A percentile compares a stretch with the other conserved stretches of the same genome.
phyloP scores from a whole-genome alignment of 2,888 invertebrate species.

The Cacoxenus indagator region DNA sequence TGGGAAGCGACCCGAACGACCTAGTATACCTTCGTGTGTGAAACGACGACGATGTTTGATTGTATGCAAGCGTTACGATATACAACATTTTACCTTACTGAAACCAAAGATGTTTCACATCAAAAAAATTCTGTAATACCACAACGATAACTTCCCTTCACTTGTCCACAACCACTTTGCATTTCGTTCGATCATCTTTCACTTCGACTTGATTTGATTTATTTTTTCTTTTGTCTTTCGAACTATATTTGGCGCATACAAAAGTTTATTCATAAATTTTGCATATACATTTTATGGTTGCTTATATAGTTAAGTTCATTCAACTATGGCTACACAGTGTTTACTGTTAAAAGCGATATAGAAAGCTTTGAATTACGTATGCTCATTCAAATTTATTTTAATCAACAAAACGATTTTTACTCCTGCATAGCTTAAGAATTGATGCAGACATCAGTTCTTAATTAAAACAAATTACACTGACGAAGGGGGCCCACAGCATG shows the following conservation, averaged over 20 bases:
- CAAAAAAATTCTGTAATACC: too few species aligned
- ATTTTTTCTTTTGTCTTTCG: not conserved
- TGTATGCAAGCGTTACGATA: too few species aligned
- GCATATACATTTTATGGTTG: not conserved
- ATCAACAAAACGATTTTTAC: not conserved
- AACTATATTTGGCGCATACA: not conserved
- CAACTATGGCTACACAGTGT: not conserved
- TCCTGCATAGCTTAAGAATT: not conserved
- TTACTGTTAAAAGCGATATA: not conserved
- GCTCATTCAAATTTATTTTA: not conserved
- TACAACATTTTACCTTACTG: too few species aligned
- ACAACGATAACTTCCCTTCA: too few species aligned
- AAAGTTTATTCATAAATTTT: not conserved
- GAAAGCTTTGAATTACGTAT: not conserved
- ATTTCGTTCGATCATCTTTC: not conserved
- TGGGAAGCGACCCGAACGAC: too few species aligned
- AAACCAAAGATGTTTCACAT: too few species aligned
- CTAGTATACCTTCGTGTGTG: too few species aligned
- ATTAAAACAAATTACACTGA: constrained; percentile 56
- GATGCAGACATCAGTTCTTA: constrained; percentile 48
- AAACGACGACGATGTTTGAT: too few species aligned
- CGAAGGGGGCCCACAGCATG: not conserved
- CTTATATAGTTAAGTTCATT: not conserved
- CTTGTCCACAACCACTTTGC: not conserved
- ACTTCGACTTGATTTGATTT: not conserved